phyloP scores from a whole-genome alignment of 2,888 invertebrate species.

The Dasypogon diadema region DNA sequence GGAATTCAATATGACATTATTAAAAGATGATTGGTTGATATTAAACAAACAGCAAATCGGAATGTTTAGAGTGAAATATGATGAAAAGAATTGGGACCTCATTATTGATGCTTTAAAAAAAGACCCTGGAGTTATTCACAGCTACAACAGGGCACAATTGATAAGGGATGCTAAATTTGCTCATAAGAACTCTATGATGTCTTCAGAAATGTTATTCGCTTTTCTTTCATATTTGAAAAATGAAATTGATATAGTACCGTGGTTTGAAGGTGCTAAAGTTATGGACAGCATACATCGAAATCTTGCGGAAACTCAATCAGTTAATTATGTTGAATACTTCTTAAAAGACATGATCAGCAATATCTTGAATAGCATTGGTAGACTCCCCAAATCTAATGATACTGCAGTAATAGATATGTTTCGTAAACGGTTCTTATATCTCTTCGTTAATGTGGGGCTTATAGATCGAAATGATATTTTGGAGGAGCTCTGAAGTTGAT shows the following conservation, averaged over 20 bases:
- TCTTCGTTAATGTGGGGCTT: too few relatives aligned
- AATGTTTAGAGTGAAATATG: constrained; percentile 79
- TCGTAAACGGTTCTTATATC: too few relatives aligned
- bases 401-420: not conserved
- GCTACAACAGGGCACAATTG: constrained; percentile 86
- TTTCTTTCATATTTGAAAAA: not conserved
- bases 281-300: not conserved
- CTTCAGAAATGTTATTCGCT: not conserved
- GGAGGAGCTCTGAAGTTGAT: too few relatives aligned
- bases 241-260: not conserved
- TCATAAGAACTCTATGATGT: not conserved
- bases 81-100: constrained; percentile 75
- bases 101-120: constrained; percentile 74
- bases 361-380: not conserved
- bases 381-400: not conserved
- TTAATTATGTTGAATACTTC: constrained; percentile 12
- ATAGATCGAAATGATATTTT: too few relatives aligned
- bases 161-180: constrained; percentile 78
- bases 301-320: not conserved
- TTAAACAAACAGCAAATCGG: constrained; percentile 66
- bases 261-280: not conserved
- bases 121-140: constrained; percentile 76
- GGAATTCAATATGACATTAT: not conserved
- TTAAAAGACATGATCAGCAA: not conserved
- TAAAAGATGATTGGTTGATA: constrained; percentile 63